Evolutionary conservation across 2,888 invertebrate genomes (phyloP).

Genomic region (Philereme transversata): DNA sequence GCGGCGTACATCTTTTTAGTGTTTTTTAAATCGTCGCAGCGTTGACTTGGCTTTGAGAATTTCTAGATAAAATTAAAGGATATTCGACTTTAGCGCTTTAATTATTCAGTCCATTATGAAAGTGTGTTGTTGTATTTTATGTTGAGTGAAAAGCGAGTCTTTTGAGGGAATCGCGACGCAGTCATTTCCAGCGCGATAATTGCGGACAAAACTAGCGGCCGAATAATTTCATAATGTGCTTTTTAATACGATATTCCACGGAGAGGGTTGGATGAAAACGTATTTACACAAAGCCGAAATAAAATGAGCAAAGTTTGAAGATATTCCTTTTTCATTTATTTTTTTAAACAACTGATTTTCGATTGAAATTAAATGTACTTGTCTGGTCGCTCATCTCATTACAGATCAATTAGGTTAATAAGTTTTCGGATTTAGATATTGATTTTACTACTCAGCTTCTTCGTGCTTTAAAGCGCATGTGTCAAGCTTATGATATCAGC

Average conservation of each 20-base stretch:
- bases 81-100: slow-evolving; percentile 44
- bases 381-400: too few relatives aligned
- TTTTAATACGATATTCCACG: slow-evolving; percentile 27
- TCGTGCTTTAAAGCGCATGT: too few relatives aligned
- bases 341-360: too few relatives aligned
- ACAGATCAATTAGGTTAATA: too few relatives aligned
- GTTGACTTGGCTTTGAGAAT: slow-evolving; percentile 48
- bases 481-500: too few relatives aligned
- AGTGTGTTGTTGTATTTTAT: slow-evolving; percentile 33
- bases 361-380: too few relatives aligned
- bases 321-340: too few relatives aligned
- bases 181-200: slow-evolving; percentile 59
- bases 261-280: slow-evolving; percentile 18
- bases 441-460: too few relatives aligned
- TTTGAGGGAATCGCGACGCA: slow-evolving; percentile 53
- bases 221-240: slow-evolving; percentile 49
- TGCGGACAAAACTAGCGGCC: slow-evolving; percentile 50
- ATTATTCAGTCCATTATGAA: slow-evolving; percentile 42
- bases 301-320: too few relatives aligned
- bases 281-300: background rate
- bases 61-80: slow-evolving; percentile 43
- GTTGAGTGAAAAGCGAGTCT: slow-evolving; percentile 51
- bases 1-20: slow-evolving; percentile 44
- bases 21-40: slow-evolving; percentile 55
- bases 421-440: too few relatives aligned